Conservation (phyloP, 2,888 invertebrate genomes). For the Tribolium freemani region DNA sequence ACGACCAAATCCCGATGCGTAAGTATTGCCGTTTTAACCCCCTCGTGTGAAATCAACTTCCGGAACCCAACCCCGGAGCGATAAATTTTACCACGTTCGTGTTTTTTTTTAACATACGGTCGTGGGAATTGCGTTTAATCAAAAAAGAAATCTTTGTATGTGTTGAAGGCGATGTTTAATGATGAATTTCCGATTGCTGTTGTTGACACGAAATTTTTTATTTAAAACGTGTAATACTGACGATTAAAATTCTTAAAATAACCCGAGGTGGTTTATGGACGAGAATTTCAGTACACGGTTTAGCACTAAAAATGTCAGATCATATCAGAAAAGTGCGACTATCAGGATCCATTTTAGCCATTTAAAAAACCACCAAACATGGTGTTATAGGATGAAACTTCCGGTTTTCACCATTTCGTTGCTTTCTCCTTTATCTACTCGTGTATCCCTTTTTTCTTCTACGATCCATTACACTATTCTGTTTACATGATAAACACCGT, state of each 20-base stretch:
- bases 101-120: background rate
- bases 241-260: constrained; percentile 13
- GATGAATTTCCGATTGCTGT: constrained; percentile 9
- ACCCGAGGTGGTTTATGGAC: background rate
- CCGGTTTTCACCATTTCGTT: constrained; percentile 17
- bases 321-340: background rate
- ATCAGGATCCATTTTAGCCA: background rate
- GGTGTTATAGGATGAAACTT: constrained; percentile 5
- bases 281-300: background rate
- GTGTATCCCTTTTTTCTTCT: background rate
- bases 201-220: constrained; percentile 18
- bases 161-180: background rate
- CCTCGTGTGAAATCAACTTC: background rate
- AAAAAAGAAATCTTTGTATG: background rate
- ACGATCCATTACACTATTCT: background rate
- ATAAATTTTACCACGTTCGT: background rate
- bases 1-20: constrained; percentile 27
- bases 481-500: constrained; percentile 3
- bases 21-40: constrained; percentile 20
- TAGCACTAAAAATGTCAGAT: background rate
- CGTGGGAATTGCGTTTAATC: constrained; percentile 9
- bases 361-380: background rate
- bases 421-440: constrained; percentile 6
- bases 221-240: background rate
- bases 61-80: background rate